Percentiles rank a stretch among this genome's conserved stretches.
phyloP scores from a whole-genome alignment of 2,797 vertebrate genomes.

The Halcyon leucocephala region DNA sequence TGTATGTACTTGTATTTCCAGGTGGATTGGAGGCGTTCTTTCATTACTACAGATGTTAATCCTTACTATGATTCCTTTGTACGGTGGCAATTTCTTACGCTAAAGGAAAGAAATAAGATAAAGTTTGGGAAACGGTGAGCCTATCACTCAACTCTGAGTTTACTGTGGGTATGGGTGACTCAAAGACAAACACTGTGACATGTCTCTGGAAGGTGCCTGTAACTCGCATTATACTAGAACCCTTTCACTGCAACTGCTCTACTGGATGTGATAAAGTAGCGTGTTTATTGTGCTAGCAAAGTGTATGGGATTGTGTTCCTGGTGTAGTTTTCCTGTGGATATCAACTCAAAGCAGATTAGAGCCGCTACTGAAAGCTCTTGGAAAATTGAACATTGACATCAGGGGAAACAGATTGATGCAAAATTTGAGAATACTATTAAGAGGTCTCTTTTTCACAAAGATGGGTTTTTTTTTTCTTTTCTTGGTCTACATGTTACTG shows the following conservation, averaged over 20 bases:
- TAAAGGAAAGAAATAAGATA: conserved; percentile 94
- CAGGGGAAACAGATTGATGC: background rate
- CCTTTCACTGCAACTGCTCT: background rate
- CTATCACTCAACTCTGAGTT: background rate
- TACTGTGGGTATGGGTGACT: background rate
- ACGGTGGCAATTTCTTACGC: conserved; percentile 93
- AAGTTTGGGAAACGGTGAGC: conserved; percentile 96
- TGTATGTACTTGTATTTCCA: conserved; percentile 47
- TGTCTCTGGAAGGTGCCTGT: fast-evolving
- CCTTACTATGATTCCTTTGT: conserved; percentile 98
- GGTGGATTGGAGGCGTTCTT: conserved; percentile 98
- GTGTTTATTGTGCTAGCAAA: background rate
- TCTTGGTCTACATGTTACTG: background rate
- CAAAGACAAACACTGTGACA: fast-evolving
- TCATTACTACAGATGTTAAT: conserved; percentile 95
- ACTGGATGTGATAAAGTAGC: fast-evolving
- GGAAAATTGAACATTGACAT: fast-evolving
- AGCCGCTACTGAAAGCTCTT: background rate
- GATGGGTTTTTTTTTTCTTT: background rate
- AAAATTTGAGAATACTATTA: background rate
- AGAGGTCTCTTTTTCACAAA: background rate
- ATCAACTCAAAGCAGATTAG: background rate
- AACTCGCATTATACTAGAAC: background rate
- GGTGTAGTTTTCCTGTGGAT: background rate
- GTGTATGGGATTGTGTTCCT: background rate